These are phyloP conservation scores for Dicranocentrus wangi DNA, from an alignment of 2,888 invertebrate genomes.

Conservation along the genomic window DNA sequence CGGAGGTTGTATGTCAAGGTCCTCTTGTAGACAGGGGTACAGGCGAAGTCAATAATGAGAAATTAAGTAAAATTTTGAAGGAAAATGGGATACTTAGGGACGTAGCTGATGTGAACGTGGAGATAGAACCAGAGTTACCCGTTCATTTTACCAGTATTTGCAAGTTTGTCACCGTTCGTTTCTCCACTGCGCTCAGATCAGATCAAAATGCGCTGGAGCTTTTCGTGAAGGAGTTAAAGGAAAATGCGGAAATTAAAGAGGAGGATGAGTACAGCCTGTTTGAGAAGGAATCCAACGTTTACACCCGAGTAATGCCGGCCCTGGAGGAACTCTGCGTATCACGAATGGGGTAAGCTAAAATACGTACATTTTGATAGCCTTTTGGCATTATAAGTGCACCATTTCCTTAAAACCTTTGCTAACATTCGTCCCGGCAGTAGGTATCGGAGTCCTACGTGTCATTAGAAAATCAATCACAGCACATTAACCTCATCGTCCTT, in stretches of 20 bases:
- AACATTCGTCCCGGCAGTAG: no score
- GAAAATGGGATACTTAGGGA: constrained; percentile 40
- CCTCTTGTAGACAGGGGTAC: constrained; percentile 44
- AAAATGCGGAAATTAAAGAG: constrained; percentile 67
- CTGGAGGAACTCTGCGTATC: constrained; percentile 51
- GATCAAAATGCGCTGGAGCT: constrained; percentile 40
- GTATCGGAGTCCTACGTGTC: no score
- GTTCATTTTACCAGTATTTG: constrained; percentile 65
- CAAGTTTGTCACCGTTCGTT: constrained; percentile 58
- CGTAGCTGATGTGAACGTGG: constrained; percentile 43
- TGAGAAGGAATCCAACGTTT: constrained; percentile 65
- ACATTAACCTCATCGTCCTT: no score
- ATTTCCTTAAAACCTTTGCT: no score
- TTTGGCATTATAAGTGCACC: no score
- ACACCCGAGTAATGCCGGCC: constrained; percentile 56
- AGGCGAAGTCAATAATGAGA: constrained; percentile 39
- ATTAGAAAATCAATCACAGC: no score
- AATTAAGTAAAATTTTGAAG: constrained; percentile 41
- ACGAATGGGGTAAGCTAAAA: constrained; percentile 51
- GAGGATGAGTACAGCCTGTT: constrained; percentile 63
- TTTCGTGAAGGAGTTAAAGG: constrained; percentile 62
- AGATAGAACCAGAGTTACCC: constrained; percentile 59
- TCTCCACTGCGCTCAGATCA: constrained; percentile 1
- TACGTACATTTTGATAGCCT: no score
- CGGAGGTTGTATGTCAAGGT: no score